A percentile compares a stretch with the other conserved stretches of the same genome.
Evolutionary conservation across 2,888 invertebrate species (phyloP).

Genomic region (Tenthredo livida): DNA sequence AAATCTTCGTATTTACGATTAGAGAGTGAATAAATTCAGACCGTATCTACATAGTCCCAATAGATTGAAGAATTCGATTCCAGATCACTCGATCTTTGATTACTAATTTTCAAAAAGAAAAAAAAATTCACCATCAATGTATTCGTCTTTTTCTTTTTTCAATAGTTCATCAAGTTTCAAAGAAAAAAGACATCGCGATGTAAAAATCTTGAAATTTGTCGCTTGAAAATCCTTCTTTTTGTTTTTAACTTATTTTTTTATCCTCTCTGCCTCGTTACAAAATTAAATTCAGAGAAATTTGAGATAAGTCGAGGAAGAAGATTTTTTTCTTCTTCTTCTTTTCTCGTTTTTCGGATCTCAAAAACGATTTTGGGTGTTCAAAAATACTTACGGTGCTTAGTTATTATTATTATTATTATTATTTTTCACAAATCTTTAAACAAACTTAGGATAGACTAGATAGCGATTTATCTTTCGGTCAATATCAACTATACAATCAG

Average conservation of each 20-base stretch:
- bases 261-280: not conserved
- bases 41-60: not conserved
- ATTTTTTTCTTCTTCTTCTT: too few species aligned
- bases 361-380: too few species aligned
- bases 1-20: not conserved
- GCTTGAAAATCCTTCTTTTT: too few species aligned
- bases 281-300: too few species aligned
- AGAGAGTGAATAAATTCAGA: not conserved
- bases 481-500: slow-evolving; percentile 17
- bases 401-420: not conserved
- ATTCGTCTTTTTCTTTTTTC: not conserved
- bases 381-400: too few species aligned
- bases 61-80: not conserved
- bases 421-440: not conserved
- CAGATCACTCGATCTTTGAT: not conserved
- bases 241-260: not conserved
- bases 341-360: not conserved
- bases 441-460: not conserved
- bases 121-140: not conserved
- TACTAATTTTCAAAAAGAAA: not conserved
- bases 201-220: too few species aligned
- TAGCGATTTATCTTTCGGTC: slow-evolving; percentile 17
- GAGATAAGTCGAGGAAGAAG: too few species aligned
- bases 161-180: not conserved
- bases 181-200: too few species aligned